A percentile compares a stretch with the other conserved stretches of the same genome.
phyloP scores from a whole-genome alignment of 2,797 vertebrate genomes.

The Melanotaenia nigrans region DNA sequence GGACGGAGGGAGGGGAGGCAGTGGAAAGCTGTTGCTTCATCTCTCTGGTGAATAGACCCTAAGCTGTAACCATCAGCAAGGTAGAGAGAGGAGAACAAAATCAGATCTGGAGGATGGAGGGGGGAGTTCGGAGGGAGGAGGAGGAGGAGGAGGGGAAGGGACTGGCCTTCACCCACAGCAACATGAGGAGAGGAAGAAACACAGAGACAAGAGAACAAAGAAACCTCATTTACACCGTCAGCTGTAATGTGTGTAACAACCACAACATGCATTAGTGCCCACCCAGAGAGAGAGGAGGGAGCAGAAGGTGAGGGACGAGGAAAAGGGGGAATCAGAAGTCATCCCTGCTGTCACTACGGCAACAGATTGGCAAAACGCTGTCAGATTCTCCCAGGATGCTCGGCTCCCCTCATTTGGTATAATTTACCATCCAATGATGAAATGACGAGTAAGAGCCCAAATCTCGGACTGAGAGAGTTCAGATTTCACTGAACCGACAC shows the following conservation, averaged over 20 bases:
- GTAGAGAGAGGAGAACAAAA: constrained; percentile 38
- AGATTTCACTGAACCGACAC: constrained; percentile 19
- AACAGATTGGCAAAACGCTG: constrained; percentile 66
- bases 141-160: constrained; percentile 14
- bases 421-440: constrained; percentile 79
- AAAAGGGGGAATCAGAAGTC: constrained; percentile 30
- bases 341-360: constrained; percentile 47
- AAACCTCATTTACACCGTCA: constrained; percentile 53
- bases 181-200: constrained; percentile 24
- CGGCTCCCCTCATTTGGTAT: constrained; percentile 60
- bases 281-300: constrained; percentile 10
- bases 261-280: constrained; percentile 37
- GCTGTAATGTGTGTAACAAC: constrained; percentile 31
- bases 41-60: constrained; percentile 71
- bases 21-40: constrained; percentile 68
- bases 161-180: constrained; percentile 21
- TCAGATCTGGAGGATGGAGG: constrained; percentile 41
- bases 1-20: constrained; percentile 7
- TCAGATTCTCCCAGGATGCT: constrained; percentile 60
- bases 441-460: constrained; percentile 74
- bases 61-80: constrained; percentile 70
- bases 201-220: constrained; percentile 30
- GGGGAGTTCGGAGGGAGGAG: neutral
- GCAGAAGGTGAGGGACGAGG: constrained; percentile 1
- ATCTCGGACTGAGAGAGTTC: constrained; percentile 33